These are phyloP conservation scores for Anas flavirostris DNA, from an alignment of 2,797 vertebrate genomes.

Conservation along the genomic window DNA sequence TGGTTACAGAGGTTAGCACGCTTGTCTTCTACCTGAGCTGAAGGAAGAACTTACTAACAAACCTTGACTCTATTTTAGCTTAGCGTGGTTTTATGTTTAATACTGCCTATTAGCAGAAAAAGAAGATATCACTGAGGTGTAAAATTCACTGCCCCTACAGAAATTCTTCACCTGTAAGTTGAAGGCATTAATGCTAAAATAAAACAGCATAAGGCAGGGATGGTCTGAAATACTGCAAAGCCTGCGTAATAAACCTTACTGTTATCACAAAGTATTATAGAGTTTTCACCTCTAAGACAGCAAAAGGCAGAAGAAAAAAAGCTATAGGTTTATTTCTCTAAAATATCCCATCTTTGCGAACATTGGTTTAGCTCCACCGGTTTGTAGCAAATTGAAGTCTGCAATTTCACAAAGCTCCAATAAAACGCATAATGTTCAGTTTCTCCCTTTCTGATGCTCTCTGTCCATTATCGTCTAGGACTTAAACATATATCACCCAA, in stretches of 20 bases:
- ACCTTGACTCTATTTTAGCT: not conserved
- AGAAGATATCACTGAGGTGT: not conserved
- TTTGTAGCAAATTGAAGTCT: constrained; percentile 32
- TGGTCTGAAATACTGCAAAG: not conserved
- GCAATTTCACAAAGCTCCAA: constrained; percentile 19
- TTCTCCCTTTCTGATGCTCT: not conserved
- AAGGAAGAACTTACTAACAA: not conserved
- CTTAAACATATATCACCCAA: not conserved
- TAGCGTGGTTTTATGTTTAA: not conserved
- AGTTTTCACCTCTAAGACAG: not conserved
- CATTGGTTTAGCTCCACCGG: constrained; percentile 22
- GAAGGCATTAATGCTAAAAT: not conserved
- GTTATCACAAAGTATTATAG: not conserved
- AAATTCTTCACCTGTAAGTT: not conserved
- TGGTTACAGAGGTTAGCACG: not conserved
- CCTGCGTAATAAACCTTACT: not conserved
- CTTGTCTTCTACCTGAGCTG: not conserved
- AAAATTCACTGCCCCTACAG: not conserved
- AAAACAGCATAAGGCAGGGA: not conserved
- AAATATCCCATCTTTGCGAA: not conserved
- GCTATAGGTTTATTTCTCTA: not conserved
- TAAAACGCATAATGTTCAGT: constrained; percentile 12
- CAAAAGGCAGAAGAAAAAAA: not conserved
- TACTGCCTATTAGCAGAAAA: not conserved
- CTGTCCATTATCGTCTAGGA: not conserved